These are phyloP conservation scores for Balearica regulorum DNA, from an alignment of 2,797 vertebrate species.

Conservation along the genomic window DNA sequence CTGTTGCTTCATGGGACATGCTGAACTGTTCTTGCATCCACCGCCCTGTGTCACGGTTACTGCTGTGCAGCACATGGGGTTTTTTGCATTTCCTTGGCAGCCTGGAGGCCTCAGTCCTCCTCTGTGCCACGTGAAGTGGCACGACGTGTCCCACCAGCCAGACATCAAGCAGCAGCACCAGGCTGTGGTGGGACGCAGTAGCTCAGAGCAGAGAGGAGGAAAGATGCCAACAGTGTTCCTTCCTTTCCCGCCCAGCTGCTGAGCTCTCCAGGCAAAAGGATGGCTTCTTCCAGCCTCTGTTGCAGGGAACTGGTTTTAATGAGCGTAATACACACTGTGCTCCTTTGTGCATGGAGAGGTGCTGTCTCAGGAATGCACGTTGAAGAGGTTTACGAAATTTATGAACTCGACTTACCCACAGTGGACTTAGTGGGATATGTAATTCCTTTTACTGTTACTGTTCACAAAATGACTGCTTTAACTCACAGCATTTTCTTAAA, in stretches of 20 bases:
- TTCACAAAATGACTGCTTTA: not conserved
- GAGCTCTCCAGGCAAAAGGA: not conserved
- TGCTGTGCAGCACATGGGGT: not conserved
- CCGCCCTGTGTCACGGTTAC: accelerated
- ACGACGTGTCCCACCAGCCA: accelerated
- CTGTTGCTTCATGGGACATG: not conserved
- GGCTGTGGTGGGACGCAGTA: accelerated
- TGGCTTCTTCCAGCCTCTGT: not conserved
- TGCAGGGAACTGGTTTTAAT: not conserved
- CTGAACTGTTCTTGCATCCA: not conserved
- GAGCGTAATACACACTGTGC: accelerated
- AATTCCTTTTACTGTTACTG: not conserved
- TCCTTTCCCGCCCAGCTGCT: not conserved
- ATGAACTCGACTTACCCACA: not conserved
- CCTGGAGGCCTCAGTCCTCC: not conserved
- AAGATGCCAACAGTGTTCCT: not conserved
- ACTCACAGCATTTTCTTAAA: not conserved
- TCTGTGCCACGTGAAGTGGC: not conserved
- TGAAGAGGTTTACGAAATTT: not conserved
- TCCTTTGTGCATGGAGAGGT: not conserved
- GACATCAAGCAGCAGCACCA: not conserved
- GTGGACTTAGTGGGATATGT: not conserved
- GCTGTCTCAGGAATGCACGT: accelerated
- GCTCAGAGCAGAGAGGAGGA: not conserved
- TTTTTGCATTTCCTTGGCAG: not conserved